Conservation (phyloP, 2,888 invertebrate species). For the Eugnorisma glareosa region DNA sequence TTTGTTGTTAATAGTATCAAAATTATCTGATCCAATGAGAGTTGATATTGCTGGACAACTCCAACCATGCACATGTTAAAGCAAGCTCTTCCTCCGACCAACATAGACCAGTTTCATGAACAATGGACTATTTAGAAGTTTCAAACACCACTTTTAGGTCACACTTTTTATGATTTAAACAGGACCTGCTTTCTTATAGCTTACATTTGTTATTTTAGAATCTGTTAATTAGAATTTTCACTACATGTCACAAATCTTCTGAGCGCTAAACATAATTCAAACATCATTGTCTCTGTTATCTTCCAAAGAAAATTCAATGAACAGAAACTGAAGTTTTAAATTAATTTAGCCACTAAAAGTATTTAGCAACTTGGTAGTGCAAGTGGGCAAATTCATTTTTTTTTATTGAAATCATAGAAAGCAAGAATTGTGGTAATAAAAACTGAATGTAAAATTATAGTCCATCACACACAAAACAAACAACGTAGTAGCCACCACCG, state of each 20-base stretch:
- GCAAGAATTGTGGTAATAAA: neutral
- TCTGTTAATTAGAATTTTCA: neutral
- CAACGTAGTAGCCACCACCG: conserved; percentile 80
- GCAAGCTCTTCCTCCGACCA: conserved; percentile 59
- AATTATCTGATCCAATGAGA: conserved; percentile 23
- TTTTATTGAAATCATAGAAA: neutral
- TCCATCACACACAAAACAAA: conserved; percentile 55
- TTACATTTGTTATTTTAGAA: neutral
- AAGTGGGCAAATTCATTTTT: neutral
- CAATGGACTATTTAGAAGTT: conserved; percentile 53
- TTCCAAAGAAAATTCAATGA: neutral
- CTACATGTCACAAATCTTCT: neutral
- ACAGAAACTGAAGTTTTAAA: neutral
- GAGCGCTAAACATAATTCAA: neutral
- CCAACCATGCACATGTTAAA: conserved; percentile 65
- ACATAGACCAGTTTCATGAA: conserved; percentile 51
- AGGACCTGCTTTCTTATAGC: too few species aligned
- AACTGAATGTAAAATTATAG: conserved; percentile 7
- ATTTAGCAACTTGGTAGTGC: neutral
- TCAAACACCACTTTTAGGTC: neutral
- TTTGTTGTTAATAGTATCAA: conserved; percentile 29
- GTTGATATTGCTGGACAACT: conserved; percentile 34
- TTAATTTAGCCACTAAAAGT: neutral
- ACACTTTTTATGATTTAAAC: neutral
- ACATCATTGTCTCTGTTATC: neutral